Base-by-base conservation (phyloP, 2,113 vertebrate species). In the Chionis minor region DNA sequence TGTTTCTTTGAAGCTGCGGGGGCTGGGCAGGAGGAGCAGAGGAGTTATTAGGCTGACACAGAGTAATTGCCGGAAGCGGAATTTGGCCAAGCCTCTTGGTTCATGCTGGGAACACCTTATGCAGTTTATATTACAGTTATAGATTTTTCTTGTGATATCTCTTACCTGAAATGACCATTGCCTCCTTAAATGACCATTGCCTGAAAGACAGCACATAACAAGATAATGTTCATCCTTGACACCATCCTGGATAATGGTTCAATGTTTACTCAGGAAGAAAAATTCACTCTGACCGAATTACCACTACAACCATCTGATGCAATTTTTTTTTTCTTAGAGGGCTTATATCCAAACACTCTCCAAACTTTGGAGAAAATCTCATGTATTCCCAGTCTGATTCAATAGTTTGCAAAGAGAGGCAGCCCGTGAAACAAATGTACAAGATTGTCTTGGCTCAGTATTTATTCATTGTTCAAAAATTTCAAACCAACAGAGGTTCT, bases 21-120 rank as follows among this genome's bases (percentile, higher is more conserved):
- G 90, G 82, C 85, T 92, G 92, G 90, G 88, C 95, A 81, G 75
- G 61, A 92, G 93, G 30, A 95, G 77, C 82, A 74, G 80, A 88
- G 61, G 77, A 90, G 87, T 86, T 88, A 66, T 92, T 86, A 96
- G 93, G 51, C 90, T 94, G 92, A 95, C 79, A 93, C 66, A 86
- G 85, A 96, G 82, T 96, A 96, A 96, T 94, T 92, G 92, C 92
- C 63, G 72, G 93, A 96, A 97, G 92, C 44, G 0, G 95, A 96
- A 71, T 93, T 93, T 94, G 93, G 95, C 96, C 75, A 66, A 88
- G 59, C 35, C 66, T 88, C 9, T 18, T 88, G 71, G 54, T 90
- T 96, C 92, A 80, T 2, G 14, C 96, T 93, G 90, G 85, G 96
- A 96, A 49, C 51, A 92, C 92, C 85, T 96, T 93, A 95, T 96